These are phyloP conservation scores for Aplodontia rufa DNA, from an alignment of 2,113 vertebrate genomes.

Conservation along the genomic window DNA sequence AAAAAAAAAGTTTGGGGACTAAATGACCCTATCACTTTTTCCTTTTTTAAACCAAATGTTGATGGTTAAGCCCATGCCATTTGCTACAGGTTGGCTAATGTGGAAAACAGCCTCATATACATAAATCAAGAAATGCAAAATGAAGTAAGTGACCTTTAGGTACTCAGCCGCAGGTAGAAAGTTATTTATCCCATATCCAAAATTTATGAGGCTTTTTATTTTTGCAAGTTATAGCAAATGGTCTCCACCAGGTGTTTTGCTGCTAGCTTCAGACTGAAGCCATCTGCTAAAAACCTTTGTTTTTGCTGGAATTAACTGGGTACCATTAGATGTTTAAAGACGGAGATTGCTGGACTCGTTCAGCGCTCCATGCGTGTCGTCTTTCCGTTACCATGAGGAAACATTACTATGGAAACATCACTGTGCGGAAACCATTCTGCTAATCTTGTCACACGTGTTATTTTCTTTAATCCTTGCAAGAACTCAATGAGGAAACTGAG, in stretches of 20 bases:
- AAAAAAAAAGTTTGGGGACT: not conserved
- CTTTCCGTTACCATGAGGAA: not conserved
- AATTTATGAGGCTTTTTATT: slow-evolving; percentile 73
- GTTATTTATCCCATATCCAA: slow-evolving; percentile 51
- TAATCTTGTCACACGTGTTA: not conserved
- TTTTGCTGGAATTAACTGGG: slow-evolving; percentile 61
- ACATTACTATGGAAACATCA: not conserved
- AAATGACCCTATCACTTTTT: not conserved
- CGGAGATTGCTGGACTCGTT: not conserved
- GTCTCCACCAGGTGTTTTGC: slow-evolving; percentile 66
- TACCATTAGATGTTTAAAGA: slow-evolving; percentile 6
- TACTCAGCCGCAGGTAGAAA: not conserved
- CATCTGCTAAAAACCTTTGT: slow-evolving; percentile 58
- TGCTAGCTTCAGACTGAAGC: slow-evolving; percentile 49
- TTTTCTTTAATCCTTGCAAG: not conserved
- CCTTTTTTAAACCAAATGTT: not conserved
- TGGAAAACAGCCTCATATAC: not conserved
- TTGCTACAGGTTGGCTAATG: slow-evolving; percentile 29
- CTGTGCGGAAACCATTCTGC: not conserved
- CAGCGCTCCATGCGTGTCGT: not conserved
- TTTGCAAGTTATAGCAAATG: slow-evolving; percentile 53
- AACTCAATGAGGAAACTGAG: not conserved
- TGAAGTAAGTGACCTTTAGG: slow-evolving; percentile 42
- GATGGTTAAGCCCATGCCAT: not conserved
- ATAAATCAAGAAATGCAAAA: slow-evolving; percentile 14